phyloP scores from a whole-genome alignment of 2,797 vertebrate species.

The Rhinichthys osculus region DNA sequence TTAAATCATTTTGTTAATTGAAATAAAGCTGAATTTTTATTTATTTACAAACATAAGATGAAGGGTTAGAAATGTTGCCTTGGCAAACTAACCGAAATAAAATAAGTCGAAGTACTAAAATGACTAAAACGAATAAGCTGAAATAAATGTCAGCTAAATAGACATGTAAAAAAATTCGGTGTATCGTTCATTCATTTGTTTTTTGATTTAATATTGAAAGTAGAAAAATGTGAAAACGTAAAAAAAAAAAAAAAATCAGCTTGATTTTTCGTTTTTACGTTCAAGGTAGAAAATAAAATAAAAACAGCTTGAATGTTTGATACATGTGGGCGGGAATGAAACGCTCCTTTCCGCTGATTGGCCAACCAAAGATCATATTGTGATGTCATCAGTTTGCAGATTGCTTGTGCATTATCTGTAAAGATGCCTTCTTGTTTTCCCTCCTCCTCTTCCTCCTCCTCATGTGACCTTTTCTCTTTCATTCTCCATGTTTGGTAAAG shows the following conservation, averaged over 20 bases:
- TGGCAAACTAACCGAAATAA: neutral
- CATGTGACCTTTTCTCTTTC: slow-evolving; percentile 82
- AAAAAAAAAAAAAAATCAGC: neutral
- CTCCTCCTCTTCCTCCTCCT: slow-evolving; percentile 64
- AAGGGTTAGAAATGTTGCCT: neutral
- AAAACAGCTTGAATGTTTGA: neutral
- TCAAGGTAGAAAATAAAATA: neutral
- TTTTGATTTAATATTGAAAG: neutral
- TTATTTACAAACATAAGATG: neutral
- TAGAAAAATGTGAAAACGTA: neutral
- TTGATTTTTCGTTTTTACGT: neutral
- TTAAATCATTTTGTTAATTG: neutral
- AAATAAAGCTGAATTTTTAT: neutral
- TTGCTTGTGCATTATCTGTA: slow-evolving; percentile 23
- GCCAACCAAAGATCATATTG: neutral
- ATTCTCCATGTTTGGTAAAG: slow-evolving; percentile 82
- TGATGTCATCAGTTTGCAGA: neutral
- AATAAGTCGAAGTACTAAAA: neutral
- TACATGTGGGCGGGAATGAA: neutral
- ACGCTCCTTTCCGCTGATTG: neutral
- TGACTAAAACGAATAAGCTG: neutral
- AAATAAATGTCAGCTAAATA: neutral
- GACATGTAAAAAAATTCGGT: neutral
- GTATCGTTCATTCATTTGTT: neutral
- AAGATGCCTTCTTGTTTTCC: slow-evolving; percentile 26